Evolutionary conservation across 37 sponge, comb jelly and placozoan genomes (phyloP), one percentile per base, ranked within the genome.

Genomic region (Hexactinellida sp.): DNA sequence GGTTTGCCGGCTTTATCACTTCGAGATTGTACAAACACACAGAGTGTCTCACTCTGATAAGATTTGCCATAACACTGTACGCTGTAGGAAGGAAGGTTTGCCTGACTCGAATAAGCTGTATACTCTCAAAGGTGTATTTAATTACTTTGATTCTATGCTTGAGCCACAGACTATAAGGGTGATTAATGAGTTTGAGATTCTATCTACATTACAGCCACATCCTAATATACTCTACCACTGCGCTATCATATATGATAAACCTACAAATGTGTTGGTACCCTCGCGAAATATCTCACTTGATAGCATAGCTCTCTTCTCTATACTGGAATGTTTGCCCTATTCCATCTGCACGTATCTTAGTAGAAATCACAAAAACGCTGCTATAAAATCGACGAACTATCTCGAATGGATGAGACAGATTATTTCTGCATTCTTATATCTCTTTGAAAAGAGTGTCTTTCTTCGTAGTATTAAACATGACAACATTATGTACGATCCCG

Each of bases 221-320:
- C 83, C 85, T 5, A 95, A 95, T 90, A 92, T 95, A 54, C 76
- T 95, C 37, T 90, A 90, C 55, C 92, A 92, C 82, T 89, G 86
- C 84, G 96, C 96, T 32, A 91, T 95, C 87, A 92, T 95, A 90
- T 93, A 85, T 82, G 96, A 93, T 36, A 83, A 90, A 30, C 76
- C 76, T 63, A 63, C 76, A 10, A 23, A 23, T 21, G 5, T 5
- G 5, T 10, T 32, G 5, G 76, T 10, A 10, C 13, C 19, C 34
- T 25, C 76, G 19, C 76, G 32, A 10, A 25, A 10, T 21, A 23
- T 25, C 25, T n/a, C 30, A n/a, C 34, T 10, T 5, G 76, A 63
- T 63, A 10, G 13, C 5, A 63, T 63, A 21, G 76, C 76, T 28
- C 76, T 63, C 76, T 63, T 63, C 34, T 63, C 76, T 21, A 28